These are phyloP conservation scores for Hirudinaria manillensis DNA, from an alignment of 2,888 invertebrate species.

Conservation along the genomic window DNA sequence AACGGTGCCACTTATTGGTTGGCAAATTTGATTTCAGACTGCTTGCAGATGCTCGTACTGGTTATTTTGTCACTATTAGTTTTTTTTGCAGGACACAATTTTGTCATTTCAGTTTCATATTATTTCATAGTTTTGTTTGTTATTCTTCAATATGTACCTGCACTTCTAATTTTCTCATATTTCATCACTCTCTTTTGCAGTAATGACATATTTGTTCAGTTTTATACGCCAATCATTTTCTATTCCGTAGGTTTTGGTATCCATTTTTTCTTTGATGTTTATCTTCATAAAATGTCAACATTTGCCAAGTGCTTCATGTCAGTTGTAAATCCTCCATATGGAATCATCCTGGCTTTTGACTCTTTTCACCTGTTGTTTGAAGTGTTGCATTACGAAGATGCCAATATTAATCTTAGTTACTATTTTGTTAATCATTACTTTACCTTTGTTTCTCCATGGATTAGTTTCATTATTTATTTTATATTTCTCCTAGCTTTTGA, in stretches of 20 bases:
- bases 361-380: conserved; percentile 3
- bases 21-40: conserved; percentile 5
- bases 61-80: not conserved
- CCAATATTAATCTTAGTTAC: not conserved
- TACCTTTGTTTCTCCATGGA: not conserved
- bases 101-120: not conserved
- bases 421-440: not conserved
- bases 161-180: not conserved
- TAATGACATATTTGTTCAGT: conserved; percentile 4
- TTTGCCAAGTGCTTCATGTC: not conserved
- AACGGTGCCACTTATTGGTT: not conserved
- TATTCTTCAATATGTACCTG: not conserved
- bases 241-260: not conserved
- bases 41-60: not conserved
- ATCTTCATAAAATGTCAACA: not conserved
- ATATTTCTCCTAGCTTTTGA: not conserved
- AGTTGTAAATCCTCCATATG: not conserved
- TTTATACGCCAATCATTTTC: not conserved
- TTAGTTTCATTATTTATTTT: not conserved
- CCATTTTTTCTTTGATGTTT: not conserved
- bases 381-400: not conserved
- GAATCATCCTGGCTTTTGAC: not conserved
- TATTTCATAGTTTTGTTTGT: not conserved
- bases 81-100: not conserved
- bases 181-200: not conserved